phyloP scores from a whole-genome alignment of 2,113 vertebrate genomes.

The Trichomycterus rosablanca region DNA sequence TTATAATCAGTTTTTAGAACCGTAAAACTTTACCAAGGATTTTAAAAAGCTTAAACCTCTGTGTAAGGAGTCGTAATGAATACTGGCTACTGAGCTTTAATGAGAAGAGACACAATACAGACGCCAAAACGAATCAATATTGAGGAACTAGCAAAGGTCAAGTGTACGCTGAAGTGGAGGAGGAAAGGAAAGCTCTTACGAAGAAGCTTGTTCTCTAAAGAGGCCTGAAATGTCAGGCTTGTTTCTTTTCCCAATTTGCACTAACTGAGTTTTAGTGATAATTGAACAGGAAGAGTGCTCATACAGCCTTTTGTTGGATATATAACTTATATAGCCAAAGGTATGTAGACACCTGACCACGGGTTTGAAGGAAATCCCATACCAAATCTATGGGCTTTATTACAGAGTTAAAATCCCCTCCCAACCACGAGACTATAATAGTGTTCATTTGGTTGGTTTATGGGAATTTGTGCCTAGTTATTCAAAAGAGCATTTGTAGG shows the following conservation, averaged over 20 bases:
- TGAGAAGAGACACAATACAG: constrained; percentile 6
- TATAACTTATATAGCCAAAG: no score
- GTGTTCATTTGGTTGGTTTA: no score
- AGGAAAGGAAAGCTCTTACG: background rate
- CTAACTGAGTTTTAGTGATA: constrained; percentile 13
- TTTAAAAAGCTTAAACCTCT: constrained; percentile 15
- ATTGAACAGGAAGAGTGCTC: background rate
- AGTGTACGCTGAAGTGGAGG: constrained; percentile 9
- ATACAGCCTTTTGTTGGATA: background rate
- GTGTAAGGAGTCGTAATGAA: constrained; percentile 8
- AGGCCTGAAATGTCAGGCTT: constrained; percentile 17
- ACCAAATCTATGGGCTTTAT: no score
- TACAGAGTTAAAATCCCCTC: no score
- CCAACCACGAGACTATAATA: no score
- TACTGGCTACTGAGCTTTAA: constrained; percentile 25
- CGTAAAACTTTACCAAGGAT: no score
- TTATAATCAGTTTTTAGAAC: no score
- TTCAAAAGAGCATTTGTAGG: no score
- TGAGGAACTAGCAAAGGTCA: constrained; percentile 33
- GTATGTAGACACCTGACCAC: no score
- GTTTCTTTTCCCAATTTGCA: constrained; percentile 23
- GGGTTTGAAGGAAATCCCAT: background rate
- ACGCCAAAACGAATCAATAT: constrained; percentile 31
- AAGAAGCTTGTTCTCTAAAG: constrained; percentile 1
- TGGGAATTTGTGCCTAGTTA: no score